Evolutionary conservation across 2,113 vertebrate species (phyloP), one percentile per base, ranked within the genome.

Genomic region (Recurvirostra avosetta): DNA sequence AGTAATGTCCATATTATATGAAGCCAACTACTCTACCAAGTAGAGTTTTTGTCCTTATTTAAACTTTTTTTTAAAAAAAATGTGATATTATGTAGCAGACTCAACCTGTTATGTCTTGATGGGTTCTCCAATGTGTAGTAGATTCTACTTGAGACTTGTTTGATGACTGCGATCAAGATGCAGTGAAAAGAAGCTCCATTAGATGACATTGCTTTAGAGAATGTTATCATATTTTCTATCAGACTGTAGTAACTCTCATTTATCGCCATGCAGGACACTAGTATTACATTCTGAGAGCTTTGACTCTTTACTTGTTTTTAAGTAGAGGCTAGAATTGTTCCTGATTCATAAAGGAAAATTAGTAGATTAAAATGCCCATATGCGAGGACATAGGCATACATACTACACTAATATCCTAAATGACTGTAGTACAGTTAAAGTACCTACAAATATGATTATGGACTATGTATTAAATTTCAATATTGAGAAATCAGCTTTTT

Each of bases 41-140:
- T 52, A 75, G 50, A 25, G 21, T 12, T 52, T 75, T 17, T 75
- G n/a, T n/a, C 30, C 27, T 47, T 45, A 61, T 38, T 90, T n/a
- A 90, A 91, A 83, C 38, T 96, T 80, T 94, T 73, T 71, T 70
- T 86, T 93, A 15, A 6, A 29, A 50, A 70, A 25, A 22, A 22
- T 22, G 13, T 41, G 38, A 17, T 22, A 9, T 11, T 66, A 2
- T 38, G 9, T 83, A 32, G 10, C 91, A 97, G 92, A 90, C 90
- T 96, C 86, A 96, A 17, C 43, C 92, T 96, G n/a, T 94, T 97
- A 90, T 96, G 73, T 89, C 93, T 94, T 96, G 78, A 71, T 94
- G 78, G 91, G 74, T 95, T 92, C 92, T 91, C 61, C 87, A 87
- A 50, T 84, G 73, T 96, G 66, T 95, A 86, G 81, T 91, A 87